phyloP scores from a whole-genome alignment of 2,797 vertebrate species.

The Gallirallus australis region DNA sequence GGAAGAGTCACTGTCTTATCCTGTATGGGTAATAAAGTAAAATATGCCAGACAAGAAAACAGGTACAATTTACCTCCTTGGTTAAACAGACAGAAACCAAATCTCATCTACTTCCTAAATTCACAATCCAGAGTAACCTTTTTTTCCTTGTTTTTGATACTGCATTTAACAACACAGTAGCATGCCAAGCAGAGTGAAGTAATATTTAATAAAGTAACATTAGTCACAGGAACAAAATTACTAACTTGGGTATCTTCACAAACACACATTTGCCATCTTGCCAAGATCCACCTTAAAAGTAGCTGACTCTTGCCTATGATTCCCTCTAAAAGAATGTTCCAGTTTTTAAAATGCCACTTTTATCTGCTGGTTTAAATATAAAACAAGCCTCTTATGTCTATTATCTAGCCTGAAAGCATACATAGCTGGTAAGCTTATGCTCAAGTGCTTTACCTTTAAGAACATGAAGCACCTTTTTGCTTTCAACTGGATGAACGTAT shows the following conservation, averaged over 20 bases:
- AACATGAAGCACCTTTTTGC: not conserved
- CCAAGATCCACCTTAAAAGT: not conserved
- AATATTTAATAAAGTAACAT: not conserved
- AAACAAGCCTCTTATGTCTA: not conserved
- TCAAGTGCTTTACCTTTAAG: not conserved
- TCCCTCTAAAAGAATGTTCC: not conserved
- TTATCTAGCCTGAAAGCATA: not conserved
- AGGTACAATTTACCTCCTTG: not conserved
- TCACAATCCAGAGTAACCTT: not conserved
- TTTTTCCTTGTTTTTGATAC: not conserved
- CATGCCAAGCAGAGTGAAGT: not conserved
- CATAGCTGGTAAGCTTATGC: not conserved
- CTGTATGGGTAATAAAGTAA: not conserved
- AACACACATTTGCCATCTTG: not conserved
- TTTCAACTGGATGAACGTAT: not conserved
- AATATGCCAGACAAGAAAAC: not conserved
- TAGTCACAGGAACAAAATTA: not conserved
- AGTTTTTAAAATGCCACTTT: not conserved
- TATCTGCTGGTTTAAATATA: not conserved
- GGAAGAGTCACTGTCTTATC: not conserved
- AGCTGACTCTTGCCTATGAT: not conserved
- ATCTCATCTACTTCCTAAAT: not conserved
- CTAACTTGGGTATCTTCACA: not conserved
- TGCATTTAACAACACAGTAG: not conserved
- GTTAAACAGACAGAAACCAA: not conserved